Base-by-base conservation (phyloP, 2,113 vertebrate genomes). In the Maccullochella peelii region DNA sequence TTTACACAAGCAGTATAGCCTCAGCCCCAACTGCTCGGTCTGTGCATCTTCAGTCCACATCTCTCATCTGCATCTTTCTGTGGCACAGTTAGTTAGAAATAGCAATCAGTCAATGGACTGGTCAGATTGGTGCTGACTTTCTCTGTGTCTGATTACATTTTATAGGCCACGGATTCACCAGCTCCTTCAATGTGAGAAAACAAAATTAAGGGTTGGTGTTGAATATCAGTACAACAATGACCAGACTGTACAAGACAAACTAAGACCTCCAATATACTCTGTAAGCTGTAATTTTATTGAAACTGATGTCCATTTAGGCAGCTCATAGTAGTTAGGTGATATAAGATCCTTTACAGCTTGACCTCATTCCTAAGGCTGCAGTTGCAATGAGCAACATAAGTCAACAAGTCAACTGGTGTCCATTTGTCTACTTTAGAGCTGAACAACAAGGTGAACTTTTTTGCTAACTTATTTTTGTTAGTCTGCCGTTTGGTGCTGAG, bases 81-180 rank as follows among this genome's bases (percentile, higher is more conserved):
- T 40, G 73, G 18, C 79, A 49, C 62, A 76, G 74, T 74, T 65
- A 75, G n/a, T 54, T 47, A 44, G 63, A 86, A 86, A 85, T 78
- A 80, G 25, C 59, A 62, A 81, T 76, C 76, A 79, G 82, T 55
- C 25, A 59, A 40, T 18, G 4, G 49, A 72, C 58, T n/a, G 84
- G 87, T 88, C 82, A 80, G 44, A 44, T 58, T 70, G 49, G 3
- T 8, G 4, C 52, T 30, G 47, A 77, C 15, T 30, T 47, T 30
- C 11, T 30, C 21, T 59, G 27, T 25, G 49, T n/a, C 47, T 23
- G 57, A 30, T 74, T 57, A 20, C 11, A 30, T 59, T 72, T 55
- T 15, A 50, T 6, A 57, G 67, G 62, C 36, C 68, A 30, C 30
- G 76, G 33, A 77, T 73, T 72, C 42, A 50, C 3, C 16, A 82